A percentile compares a stretch with the other conserved stretches of the same genome.
These are phyloP conservation scores for Gasteruption jaculator DNA, from an alignment of 2,888 invertebrate species.

Conservation along the genomic window DNA sequence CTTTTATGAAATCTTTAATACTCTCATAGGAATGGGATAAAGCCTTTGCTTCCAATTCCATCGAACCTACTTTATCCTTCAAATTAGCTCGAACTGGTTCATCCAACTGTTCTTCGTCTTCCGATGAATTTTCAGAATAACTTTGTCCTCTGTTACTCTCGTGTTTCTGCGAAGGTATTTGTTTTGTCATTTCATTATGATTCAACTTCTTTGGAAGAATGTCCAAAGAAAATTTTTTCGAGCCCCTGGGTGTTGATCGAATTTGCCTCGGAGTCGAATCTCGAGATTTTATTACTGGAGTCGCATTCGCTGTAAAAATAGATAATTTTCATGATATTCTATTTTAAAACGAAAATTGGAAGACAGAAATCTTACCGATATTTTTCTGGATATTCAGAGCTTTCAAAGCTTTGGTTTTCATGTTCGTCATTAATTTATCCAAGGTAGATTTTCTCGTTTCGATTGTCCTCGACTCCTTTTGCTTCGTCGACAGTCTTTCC, in stretches of 20 bases:
- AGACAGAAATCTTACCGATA: conserved; percentile 21
- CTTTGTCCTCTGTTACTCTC: too few species aligned
- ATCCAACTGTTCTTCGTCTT: background rate
- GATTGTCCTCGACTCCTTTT: conserved; percentile 32
- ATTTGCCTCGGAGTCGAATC: conserved; percentile 21
- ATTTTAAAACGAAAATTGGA: too few species aligned
- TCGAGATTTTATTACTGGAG: conserved; percentile 17
- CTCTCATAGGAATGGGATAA: conserved; percentile 33
- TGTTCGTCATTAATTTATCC: conserved; percentile 55
- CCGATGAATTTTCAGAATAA: conserved; percentile 1
- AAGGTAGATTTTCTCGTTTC: conserved; percentile 49
- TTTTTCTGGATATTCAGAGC: conserved; percentile 49
- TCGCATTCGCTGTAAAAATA: conserved; percentile 20
- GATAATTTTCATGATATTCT: too few species aligned
- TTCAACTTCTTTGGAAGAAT: conserved; percentile 29
- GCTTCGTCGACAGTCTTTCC: conserved; percentile 41
- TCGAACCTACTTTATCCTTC: conserved; percentile 3
- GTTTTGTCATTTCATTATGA: conserved; percentile 20
- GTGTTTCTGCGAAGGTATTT: background rate
- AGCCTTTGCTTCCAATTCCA: conserved; percentile 4
- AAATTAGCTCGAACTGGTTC: background rate
- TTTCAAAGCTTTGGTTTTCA: conserved; percentile 56
- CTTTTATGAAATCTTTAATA: conserved; percentile 31
- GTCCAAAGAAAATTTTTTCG: conserved; percentile 20
- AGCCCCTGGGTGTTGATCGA: conserved; percentile 19